Conservation (phyloP, 1,140 invertebrate species). For the Thaumatotibia leucotreta region DNA sequence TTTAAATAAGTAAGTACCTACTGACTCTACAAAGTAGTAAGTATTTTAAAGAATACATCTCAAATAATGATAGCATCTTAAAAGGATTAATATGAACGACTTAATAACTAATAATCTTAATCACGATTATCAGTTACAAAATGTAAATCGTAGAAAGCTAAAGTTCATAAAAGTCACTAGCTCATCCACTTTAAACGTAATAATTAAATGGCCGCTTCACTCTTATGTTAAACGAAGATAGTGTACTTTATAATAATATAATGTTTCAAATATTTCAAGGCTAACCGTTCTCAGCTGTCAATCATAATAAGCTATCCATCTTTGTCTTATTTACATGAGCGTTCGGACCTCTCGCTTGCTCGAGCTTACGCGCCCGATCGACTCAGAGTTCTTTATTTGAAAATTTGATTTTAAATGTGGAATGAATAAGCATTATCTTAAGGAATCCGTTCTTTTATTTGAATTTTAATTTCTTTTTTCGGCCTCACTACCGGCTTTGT, state of each 20-base stretch:
- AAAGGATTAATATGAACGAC: not conserved
- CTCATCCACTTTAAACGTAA: slow-evolving; percentile 12
- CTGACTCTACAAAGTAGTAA: too few species aligned
- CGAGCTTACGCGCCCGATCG: slow-evolving; percentile 53
- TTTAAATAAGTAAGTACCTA: not conserved
- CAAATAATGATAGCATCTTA: not conserved
- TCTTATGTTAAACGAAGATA: slow-evolving; percentile 60
- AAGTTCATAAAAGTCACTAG: slow-evolving; percentile 10
- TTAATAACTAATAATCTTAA: not conserved
- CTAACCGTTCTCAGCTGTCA: slow-evolving; percentile 76
- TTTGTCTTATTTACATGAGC: slow-evolving; percentile 50
- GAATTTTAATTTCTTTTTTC: slow-evolving; percentile 74
- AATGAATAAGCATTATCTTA: slow-evolving; percentile 76
- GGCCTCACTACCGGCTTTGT: slow-evolving; percentile 54
- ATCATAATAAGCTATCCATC: slow-evolving; percentile 73
- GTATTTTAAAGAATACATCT: not conserved
- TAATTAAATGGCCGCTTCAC: slow-evolving; percentile 37
- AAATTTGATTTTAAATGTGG: slow-evolving; percentile 76
- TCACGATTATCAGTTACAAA: slow-evolving; percentile 18
- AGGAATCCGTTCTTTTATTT: slow-evolving; percentile 73
- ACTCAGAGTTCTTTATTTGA: slow-evolving; percentile 71
- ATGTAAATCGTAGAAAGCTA: slow-evolving; percentile 17
- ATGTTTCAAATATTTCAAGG: slow-evolving; percentile 77
- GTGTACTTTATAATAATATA: slow-evolving; percentile 77
- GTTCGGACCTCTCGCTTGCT: slow-evolving; percentile 40